Conservation (phyloP, 2,113 vertebrate species). For the Dasyurus viverrinus region DNA sequence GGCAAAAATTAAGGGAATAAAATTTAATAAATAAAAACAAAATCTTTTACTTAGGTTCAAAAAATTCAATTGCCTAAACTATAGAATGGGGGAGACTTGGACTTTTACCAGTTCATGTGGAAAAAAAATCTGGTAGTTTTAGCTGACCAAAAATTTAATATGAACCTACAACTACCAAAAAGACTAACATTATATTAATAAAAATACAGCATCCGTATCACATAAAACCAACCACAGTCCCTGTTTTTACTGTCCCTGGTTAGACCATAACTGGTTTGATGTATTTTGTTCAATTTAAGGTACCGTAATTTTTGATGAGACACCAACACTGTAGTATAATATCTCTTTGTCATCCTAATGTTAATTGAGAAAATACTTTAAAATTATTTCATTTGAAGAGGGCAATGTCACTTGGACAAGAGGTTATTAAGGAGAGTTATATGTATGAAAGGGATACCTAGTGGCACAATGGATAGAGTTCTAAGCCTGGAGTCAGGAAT, state of each 20-base stretch:
- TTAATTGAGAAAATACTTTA: neutral
- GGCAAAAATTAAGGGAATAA: neutral
- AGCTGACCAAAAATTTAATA: neutral
- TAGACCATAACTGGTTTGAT: neutral
- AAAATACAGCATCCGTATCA: neutral
- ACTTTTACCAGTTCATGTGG: neutral
- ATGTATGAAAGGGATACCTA: neutral
- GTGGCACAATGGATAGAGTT: neutral
- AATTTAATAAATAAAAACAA: neutral
- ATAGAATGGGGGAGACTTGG: neutral
- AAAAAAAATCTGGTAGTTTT: neutral
- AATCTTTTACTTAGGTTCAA: neutral
- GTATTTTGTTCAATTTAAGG: neutral
- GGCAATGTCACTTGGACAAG: neutral
- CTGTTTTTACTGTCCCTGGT: neutral
- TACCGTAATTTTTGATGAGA: neutral
- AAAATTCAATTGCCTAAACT: neutral
- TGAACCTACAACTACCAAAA: neutral
- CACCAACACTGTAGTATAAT: neutral
- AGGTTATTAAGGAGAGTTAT: neutral
- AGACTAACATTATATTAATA: neutral
- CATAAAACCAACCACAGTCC: neutral
- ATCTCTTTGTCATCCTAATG: neutral
- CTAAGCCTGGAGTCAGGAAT: neutral
- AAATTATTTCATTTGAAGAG: neutral